Percentiles rank a stretch among this genome's conserved stretches.
These are phyloP conservation scores for Brassicogethes aeneus DNA, from an alignment of 2,888 invertebrate species.

Conservation along the genomic window DNA sequence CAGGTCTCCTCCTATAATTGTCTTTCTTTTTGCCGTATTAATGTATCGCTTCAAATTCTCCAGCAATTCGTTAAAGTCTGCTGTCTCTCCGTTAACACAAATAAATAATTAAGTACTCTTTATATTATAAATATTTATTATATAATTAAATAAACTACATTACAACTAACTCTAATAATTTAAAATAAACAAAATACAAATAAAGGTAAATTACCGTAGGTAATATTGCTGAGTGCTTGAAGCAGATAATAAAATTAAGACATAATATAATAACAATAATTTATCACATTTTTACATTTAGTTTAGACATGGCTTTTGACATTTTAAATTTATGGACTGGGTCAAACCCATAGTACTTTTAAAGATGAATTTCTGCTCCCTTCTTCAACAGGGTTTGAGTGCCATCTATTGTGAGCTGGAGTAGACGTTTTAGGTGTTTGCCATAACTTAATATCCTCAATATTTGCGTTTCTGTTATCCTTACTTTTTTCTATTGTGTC, in stretches of 20 bases:
- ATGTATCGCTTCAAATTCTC: no score
- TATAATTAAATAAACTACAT: no score
- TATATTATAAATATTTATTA: no score
- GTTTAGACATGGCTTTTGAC: conserved; percentile 6
- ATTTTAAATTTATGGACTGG: conserved; percentile 4
- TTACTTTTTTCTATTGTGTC: background rate
- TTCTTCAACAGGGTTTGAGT: conserved; percentile 30
- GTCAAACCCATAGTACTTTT: conserved; percentile 34
- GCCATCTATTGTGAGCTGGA: conserved; percentile 33
- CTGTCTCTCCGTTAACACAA: no score
- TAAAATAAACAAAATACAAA: no score
- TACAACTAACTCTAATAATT: no score
- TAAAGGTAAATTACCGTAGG: no score
- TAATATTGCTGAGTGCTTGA: background rate
- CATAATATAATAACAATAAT: conserved; percentile 5
- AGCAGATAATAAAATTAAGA: background rate
- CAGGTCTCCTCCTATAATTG: no score
- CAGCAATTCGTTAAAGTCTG: no score
- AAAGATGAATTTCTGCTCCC: conserved; percentile 20
- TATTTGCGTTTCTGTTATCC: conserved; percentile 5
- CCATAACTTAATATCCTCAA: conserved; percentile 32
- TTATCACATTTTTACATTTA: conserved; percentile 10
- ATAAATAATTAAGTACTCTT: no score
- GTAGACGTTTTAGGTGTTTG: conserved; percentile 22
- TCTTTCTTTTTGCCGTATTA: no score